Evolutionary conservation across 1,140 invertebrate species (phyloP), one percentile per base, ranked within the genome.

Genomic region (Leptopilina clavipes): DNA sequence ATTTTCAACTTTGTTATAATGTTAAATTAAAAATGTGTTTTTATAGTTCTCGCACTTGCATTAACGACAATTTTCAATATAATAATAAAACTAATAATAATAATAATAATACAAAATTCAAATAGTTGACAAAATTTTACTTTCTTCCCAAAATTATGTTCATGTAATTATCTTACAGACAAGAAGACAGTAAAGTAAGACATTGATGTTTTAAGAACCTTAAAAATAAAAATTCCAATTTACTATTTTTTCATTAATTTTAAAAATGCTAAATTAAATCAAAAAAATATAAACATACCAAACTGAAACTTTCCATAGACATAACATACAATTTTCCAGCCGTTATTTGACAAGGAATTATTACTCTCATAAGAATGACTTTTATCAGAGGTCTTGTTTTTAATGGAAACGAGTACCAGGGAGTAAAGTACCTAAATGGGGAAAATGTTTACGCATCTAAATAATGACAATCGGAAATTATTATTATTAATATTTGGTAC

Each of bases 101-200:
- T 6, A 31, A 40, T 40, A 40, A 40, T 40, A 40, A 40, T 40
- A 40, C 37, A 17, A 52, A 3, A 6, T 52, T n/a, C 5, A 8
- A 8, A 52, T 52, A 52, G 0, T 17, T 52, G 2, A 52, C 70
- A 59, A 3, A 59, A 25, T 25, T 22, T 19, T 25, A 25, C 18
- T 8, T 59, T 59, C 25, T 19, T 59, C 8, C 12, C 0, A 22
- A 59, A 11, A 22, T 56, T 74, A 75, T 70, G 54, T 25, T 11
- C 17, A 37, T 73, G 22, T 44, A 17, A 17, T 71, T 31, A 31
- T 56, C 76, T 52, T 48, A 45, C 11, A 71, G 79, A 76, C 78
- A 76, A 72, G 73, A 65, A 73, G 22, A 65, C 9, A 14, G 56
- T 65, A 11, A 65, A 65, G 22, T 65, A 65, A 31, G 56, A 65